Base-by-base conservation (phyloP, 2,797 vertebrate species). In the Micropoecilia bifurca region DNA sequence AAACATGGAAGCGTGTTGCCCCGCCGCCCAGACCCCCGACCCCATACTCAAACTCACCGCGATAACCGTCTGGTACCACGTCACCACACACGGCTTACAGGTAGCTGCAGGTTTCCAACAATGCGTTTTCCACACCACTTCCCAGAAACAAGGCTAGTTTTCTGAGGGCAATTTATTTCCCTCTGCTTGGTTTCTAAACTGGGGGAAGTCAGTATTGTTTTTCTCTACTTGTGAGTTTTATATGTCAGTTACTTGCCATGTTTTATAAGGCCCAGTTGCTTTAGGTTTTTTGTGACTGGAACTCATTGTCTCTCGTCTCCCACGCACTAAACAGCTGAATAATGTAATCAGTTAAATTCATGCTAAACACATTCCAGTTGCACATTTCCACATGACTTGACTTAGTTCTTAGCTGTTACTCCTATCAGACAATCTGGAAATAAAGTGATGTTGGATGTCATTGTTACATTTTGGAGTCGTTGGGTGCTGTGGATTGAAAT, bases 1-100 rank as follows among this genome's bases (percentile, higher is more conserved):
- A 82, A 98, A 96, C 93, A 97, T 97, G 95, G 97, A 99, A 90
- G 96, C 94, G 0, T 99, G 98, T 90, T 96, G 95, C 89, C 96
- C 96, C 3, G 95, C 97, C 30, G 93, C 95, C 20, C 95, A 97
- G 73, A 96, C 95, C 69, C 92, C 92, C 7, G 92, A 90, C 36
- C 96, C 98, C 0, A 77, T 98, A 30, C 91, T 97, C 73, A 95
- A 93, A 84, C 94, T 99, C 80, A 94, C 95, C n/a, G 88, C 93
- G 28, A 91, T 99, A 77, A 94, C 94, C 7, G 25, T 97, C 75
- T 96, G 94, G 79, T 98, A 98, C 86, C 96, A 96, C 85, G 94
- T 96, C 90, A 97, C 95, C 93, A 97, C 95, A 69, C 94, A 95
- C 74, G 96, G 96, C 39, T 88, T 99, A 73, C 96, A 99, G 97